phyloP scores from a whole-genome alignment of 2,888 invertebrate genomes.

The Caenorhabditis drosophilae region DNA sequence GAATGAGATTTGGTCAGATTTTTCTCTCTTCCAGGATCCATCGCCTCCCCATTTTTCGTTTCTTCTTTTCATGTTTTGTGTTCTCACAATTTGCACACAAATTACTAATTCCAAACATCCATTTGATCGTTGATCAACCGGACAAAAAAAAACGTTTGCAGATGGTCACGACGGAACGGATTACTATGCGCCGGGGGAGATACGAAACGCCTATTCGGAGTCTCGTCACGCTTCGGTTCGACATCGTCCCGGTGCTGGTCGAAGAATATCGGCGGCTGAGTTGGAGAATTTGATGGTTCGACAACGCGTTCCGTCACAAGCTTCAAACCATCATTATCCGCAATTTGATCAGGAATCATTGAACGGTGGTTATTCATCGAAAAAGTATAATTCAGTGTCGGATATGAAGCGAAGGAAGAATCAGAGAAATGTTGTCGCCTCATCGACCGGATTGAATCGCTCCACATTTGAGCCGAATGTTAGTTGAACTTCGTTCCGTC shows the following conservation, averaged over 20 bases:
- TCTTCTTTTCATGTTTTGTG: no score
- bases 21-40: no score
- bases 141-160: no score
- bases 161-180: constrained; percentile 34
- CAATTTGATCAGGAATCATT: constrained; percentile 41
- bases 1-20: constrained; percentile 34
- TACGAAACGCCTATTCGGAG: constrained; percentile 45
- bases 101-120: neutral
- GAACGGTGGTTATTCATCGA: constrained; percentile 53
- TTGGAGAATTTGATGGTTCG: constrained; percentile 90
- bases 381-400: constrained; percentile 88
- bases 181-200: constrained; percentile 49
- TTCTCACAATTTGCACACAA: no score
- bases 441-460: constrained; percentile 28
- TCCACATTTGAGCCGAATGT: constrained; percentile 29
- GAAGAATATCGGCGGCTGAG: constrained; percentile 85
- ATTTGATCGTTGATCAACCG: no score
- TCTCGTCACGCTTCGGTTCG: constrained; percentile 48
- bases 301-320: constrained; percentile 72
- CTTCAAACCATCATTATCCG: constrained; percentile 22
- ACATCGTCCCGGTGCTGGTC: constrained; percentile 62
- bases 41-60: no score
- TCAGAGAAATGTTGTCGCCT: constrained; percentile 33
- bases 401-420: constrained; percentile 89
- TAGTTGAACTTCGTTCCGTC: no score